These are phyloP conservation scores for Sorex fumeus DNA, from an alignment of 2,113 vertebrate genomes.

Conservation along the genomic window DNA sequence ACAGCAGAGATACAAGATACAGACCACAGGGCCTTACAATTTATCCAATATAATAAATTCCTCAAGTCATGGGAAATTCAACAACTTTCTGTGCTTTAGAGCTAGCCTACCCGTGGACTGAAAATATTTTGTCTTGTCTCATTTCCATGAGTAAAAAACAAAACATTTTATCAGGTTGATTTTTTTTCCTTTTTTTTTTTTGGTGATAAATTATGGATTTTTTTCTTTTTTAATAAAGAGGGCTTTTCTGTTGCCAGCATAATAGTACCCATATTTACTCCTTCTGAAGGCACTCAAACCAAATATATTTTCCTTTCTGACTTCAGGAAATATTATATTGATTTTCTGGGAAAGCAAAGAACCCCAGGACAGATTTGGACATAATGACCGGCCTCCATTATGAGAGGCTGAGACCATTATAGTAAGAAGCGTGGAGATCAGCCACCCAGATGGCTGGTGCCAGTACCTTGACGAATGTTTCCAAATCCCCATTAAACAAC, in stretches of 20 bases:
- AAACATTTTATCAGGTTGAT: slow-evolving; percentile 43
- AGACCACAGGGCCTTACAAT: slow-evolving; percentile 85
- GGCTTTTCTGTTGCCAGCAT: slow-evolving; percentile 56
- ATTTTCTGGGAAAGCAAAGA: slow-evolving; percentile 88
- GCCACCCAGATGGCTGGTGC: slow-evolving; percentile 86
- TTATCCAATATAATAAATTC: slow-evolving; percentile 90
- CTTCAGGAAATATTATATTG: slow-evolving; percentile 91
- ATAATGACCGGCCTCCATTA: slow-evolving; percentile 90
- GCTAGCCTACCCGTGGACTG: slow-evolving; percentile 4
- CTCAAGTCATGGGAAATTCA: slow-evolving; percentile 87
- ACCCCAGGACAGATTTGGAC: slow-evolving; percentile 89
- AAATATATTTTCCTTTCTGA: slow-evolving; percentile 87
- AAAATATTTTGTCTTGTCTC: slow-evolving; percentile 36
- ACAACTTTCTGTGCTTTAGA: slow-evolving; percentile 59
- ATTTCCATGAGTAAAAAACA: neutral
- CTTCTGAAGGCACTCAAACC: slow-evolving; percentile 59
- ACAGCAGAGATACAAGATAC: slow-evolving; percentile 87
- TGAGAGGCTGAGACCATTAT: slow-evolving; percentile 87
- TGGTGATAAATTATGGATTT: slow-evolving; percentile 44
- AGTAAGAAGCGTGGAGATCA: slow-evolving; percentile 86
- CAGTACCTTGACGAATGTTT: slow-evolving; percentile 97
- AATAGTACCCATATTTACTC: slow-evolving; percentile 49
- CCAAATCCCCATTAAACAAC: slow-evolving; percentile 98
- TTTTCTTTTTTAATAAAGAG: slow-evolving; percentile 57
- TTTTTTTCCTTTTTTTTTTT: slow-evolving; percentile 62